Evolutionary conservation across 2,888 invertebrate species (phyloP), one percentile per base, ranked within the genome.

Genomic region (Melangyna quadrimaculata): DNA sequence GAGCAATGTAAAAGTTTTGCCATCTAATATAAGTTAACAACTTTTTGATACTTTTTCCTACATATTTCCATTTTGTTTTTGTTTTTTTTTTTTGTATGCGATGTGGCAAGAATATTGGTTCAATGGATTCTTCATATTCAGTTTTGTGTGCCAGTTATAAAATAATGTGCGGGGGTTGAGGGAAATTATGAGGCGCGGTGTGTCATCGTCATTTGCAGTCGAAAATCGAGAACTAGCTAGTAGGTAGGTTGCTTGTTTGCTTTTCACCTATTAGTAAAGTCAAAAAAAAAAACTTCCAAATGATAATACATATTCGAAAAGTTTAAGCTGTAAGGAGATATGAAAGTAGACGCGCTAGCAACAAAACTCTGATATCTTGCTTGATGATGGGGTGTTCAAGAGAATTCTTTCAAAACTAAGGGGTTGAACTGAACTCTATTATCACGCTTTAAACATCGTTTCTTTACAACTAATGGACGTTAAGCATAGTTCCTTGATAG

Each of bases 21-120:
- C 81, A 81, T 86, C 81, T 81, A 80, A 86, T 86, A 86, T 86
- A 86, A 86, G 86, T 86, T 86, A 86, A 81, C 86, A 86, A 86
- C 86, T 86, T 86, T 81, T 67, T 48, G 81, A 81, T 86, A 70
- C 73, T 77, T 80, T 71, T 53, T 40, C 29, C 1, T 12, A 24
- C 7, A 17, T 51, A 51, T 78, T 65, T 48, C 35, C 6, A 2
- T 48, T 45, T 29, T 45, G 24, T 27, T 40, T 2, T 61, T 61
- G 40, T 29, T 43, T n/a, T 43, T 63, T 22, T 59, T 61, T 79
- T 14, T 8, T 14, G 40, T 19, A 40, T 70, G n/a, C n/a, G 65
- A 81, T 86, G 69, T 69, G 77, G 73, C 14, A 24, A 69, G 80
- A 35, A 86, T 73, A 86, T 78, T 86, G 77, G 73, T 70, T 78